These are phyloP conservation scores for Telmatherina bonti DNA, from an alignment of 2,797 vertebrate genomes.

Conservation along the genomic window DNA sequence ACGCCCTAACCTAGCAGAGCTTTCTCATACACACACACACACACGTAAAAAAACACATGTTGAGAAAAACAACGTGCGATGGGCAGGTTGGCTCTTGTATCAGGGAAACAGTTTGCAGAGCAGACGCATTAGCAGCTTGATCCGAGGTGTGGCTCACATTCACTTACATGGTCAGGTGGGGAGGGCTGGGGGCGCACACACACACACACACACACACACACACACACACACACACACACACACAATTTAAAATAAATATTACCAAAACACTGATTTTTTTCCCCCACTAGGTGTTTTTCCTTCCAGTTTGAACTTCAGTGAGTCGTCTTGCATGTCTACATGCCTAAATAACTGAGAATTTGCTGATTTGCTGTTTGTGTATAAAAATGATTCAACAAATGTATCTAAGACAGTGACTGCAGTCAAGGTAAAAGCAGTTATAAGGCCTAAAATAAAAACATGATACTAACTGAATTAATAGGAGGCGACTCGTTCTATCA, in stretches of 20 bases:
- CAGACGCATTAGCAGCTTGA: constrained; percentile 88
- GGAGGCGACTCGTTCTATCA: too few species aligned
- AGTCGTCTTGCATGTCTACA: too few species aligned
- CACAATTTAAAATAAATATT: constrained; percentile 11
- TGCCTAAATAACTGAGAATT: too few species aligned
- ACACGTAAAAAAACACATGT: constrained; percentile 28
- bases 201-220: too few species aligned
- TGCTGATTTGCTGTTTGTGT: too few species aligned
- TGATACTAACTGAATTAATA: background rate
- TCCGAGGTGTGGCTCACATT: constrained; percentile 94
- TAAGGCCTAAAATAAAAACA: background rate
- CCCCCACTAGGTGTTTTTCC: background rate
- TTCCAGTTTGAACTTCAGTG: too few species aligned
- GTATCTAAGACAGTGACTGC: too few species aligned
- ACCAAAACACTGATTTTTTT: constrained; percentile 12
- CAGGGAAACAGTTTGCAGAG: constrained; percentile 92
- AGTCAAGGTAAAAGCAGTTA: too few species aligned
- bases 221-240: constrained; percentile 8
- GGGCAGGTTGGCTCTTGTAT: constrained; percentile 91
- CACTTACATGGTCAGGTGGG: constrained; percentile 88
- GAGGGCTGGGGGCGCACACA: constrained; percentile 78
- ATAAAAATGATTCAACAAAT: too few species aligned
- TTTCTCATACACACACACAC: constrained; percentile 31
- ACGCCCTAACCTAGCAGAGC: constrained; percentile 56
- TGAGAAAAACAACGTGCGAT: constrained; percentile 76